These are phyloP conservation scores for Cremastinae sp. DNA, from an alignment of 2,888 invertebrate genomes.

Conservation along the genomic window DNA sequence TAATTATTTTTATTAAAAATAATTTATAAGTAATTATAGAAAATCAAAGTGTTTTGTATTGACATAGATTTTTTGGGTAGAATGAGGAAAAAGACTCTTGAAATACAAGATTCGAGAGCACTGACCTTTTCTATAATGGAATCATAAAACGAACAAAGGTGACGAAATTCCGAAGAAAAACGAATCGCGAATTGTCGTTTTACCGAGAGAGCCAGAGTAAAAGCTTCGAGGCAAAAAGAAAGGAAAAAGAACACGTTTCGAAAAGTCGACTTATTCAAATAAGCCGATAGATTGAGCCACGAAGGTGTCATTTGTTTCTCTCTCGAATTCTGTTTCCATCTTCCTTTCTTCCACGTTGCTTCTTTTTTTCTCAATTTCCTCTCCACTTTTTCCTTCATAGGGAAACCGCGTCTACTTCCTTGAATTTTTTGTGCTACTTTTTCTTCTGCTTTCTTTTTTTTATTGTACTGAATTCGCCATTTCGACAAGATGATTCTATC, in stretches of 20 bases:
- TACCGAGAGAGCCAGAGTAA: conserved; percentile 5
- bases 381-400: background rate
- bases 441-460: background rate
- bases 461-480: conserved; percentile 8
- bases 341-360: background rate
- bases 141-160: conserved; percentile 22
- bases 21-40: no score
- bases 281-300: conserved; percentile 73
- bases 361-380: background rate
- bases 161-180: conserved; percentile 44
- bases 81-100: no score
- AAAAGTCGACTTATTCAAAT: conserved; percentile 74
- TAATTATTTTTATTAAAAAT: no score
- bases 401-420: background rate
- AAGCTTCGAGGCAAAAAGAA: conserved; percentile 19
- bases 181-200: conserved; percentile 30
- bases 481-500: conserved; percentile 10
- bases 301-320: conserved; percentile 74
- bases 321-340: conserved; percentile 44
- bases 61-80: no score
- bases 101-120: no score
- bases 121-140: conserved; percentile 20
- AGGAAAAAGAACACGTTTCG: conserved; percentile 48
- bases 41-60: no score
- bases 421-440: background rate